Percentiles rank a stretch among this genome's conserved stretches.
Conservation (phyloP, 1,140 invertebrate genomes). For the Drosophila busckii region DNA sequence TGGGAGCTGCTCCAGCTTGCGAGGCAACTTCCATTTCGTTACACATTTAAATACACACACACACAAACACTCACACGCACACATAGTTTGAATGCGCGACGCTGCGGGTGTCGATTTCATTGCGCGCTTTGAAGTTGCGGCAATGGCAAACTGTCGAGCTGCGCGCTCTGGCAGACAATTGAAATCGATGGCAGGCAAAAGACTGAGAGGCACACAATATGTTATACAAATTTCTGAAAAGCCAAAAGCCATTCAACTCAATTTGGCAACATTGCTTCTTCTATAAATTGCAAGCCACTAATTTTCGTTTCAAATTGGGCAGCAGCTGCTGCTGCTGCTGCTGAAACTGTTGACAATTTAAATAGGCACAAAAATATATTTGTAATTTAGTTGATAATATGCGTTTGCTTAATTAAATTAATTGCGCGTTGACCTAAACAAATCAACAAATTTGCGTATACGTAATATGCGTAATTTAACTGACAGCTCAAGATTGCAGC, state of each 20-base stretch:
- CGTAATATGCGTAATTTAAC: too few species aligned
- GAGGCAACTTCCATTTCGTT: constrained; percentile 56
- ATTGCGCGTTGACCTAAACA: too few species aligned
- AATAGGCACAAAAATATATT: too few species aligned
- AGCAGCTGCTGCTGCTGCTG: constrained; percentile 18
- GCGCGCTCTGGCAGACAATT: constrained; percentile 36
- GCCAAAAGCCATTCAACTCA: constrained; percentile 52
- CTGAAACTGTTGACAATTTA: too few species aligned
- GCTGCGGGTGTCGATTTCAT: constrained; percentile 74
- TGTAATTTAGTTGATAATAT: too few species aligned
- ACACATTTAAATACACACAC: constrained; percentile 67
- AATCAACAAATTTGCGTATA: too few species aligned
- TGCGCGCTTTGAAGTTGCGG: constrained; percentile 62
- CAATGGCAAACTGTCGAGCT: constrained; percentile 26
- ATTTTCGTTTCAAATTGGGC: constrained; percentile 66
- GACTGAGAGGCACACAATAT: constrained; percentile 9
- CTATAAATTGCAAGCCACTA: constrained; percentile 50
- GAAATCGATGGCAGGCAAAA: constrained; percentile 57
- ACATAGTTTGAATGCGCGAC: constrained; percentile 62
- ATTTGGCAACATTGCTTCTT: constrained; percentile 41
- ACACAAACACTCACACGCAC: too few species aligned
- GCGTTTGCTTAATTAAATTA: too few species aligned
- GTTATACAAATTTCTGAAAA: not conserved
- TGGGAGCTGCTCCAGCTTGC: not conserved
- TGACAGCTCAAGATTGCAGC: too few species aligned